These are phyloP conservation scores for Helobdella robusta DNA, from an alignment of 2,888 invertebrate genomes.

Conservation along the genomic window DNA sequence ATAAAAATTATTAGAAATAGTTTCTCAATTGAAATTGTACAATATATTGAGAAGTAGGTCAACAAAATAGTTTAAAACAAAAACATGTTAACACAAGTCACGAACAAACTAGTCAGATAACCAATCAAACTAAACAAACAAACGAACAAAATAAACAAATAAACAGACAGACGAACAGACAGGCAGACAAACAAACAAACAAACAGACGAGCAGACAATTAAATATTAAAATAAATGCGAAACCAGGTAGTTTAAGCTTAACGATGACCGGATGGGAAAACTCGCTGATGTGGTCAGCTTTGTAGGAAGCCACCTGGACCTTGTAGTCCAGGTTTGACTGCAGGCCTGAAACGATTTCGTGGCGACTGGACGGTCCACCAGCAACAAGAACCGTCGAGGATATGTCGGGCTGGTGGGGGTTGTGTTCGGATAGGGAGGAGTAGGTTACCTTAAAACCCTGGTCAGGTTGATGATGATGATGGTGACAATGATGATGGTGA, in stretches of 20 bases:
- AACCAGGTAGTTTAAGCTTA: conserved; percentile 10
- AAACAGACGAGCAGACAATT: neutral
- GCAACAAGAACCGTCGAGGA: conserved; percentile 16
- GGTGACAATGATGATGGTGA: conserved; percentile 4
- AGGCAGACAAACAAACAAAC: neutral
- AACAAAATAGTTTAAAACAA: too few relatives aligned
- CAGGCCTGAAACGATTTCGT: conserved; percentile 4
- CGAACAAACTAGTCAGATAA: too few relatives aligned
- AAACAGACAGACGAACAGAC: neutral
- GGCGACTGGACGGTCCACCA: neutral
- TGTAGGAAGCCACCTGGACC: conserved; percentile 1
- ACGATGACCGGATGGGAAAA: neutral
- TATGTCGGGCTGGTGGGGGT: conserved; percentile 1
- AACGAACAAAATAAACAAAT: neutral
- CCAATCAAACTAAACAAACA: conserved; percentile 9
- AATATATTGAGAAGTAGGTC: too few relatives aligned
- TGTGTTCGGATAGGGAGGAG: neutral
- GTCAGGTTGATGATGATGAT: too few relatives aligned
- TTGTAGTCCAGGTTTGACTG: conserved; percentile 19
- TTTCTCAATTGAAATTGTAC: too few relatives aligned
- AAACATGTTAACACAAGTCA: too few relatives aligned
- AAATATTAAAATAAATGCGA: neutral
- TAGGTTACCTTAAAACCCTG: conserved; percentile 20
- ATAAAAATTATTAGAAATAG: too few relatives aligned
- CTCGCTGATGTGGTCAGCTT: neutral